phyloP scores from a whole-genome alignment of 2,113 vertebrate genomes.

The Indicator maculatus region DNA sequence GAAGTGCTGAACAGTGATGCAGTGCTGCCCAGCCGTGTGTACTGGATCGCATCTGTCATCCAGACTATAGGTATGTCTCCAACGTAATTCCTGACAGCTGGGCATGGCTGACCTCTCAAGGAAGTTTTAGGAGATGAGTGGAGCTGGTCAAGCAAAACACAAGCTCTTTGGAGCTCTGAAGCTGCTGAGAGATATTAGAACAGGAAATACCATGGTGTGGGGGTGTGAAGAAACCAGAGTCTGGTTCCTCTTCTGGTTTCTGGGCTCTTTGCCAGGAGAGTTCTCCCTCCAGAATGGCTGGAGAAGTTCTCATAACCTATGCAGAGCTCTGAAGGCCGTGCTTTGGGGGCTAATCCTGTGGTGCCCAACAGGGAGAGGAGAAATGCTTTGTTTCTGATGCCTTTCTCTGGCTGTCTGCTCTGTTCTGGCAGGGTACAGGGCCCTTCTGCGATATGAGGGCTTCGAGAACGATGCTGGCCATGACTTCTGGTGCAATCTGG shows the following conservation, averaged over 20 bases:
- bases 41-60: slow-evolving; percentile 93
- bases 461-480: slow-evolving; percentile 86
- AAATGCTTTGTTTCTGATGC: background rate
- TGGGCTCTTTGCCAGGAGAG: background rate
- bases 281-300: background rate
- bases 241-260: background rate
- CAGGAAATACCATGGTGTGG: background rate
- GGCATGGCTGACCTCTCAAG: background rate
- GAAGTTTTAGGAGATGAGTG: background rate
- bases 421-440: slow-evolving; percentile 86
- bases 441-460: slow-evolving; percentile 90
- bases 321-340: background rate
- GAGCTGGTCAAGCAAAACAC: background rate
- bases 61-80: slow-evolving; percentile 83
- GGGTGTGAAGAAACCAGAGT: background rate
- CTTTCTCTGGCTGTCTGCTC: background rate
- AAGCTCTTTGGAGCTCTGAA: background rate
- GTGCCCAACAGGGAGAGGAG: background rate
- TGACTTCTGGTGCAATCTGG: slow-evolving; percentile 95
- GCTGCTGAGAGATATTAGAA: background rate
- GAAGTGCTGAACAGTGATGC: slow-evolving; percentile 92
- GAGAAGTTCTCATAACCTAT: background rate
- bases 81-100: background rate
- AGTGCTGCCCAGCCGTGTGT: slow-evolving; percentile 90
- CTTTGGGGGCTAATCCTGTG: background rate